These are phyloP conservation scores for Nymphalis urticae DNA, from an alignment of 2,888 invertebrate genomes.

Conservation along the genomic window DNA sequence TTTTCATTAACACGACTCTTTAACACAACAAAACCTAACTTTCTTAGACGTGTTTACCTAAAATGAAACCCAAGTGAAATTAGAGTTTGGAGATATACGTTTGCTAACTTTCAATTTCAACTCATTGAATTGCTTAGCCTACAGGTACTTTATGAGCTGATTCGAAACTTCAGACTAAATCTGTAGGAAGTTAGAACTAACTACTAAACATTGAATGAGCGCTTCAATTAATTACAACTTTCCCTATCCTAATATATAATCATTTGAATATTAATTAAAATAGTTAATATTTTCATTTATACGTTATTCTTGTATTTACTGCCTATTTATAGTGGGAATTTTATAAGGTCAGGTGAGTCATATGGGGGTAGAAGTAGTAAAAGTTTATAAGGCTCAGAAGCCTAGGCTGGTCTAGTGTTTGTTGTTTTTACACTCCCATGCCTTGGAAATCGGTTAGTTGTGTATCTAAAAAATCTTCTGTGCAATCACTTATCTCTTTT, in stretches of 20 bases:
- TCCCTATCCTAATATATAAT: not conserved
- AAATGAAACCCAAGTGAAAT: not conserved
- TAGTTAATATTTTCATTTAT: not conserved
- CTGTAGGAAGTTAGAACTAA: slow-evolving; percentile 23
- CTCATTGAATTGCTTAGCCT: slow-evolving; percentile 9
- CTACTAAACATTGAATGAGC: slow-evolving; percentile 25
- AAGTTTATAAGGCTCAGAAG: too few species aligned
- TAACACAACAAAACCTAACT: too few species aligned
- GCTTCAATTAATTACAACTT: slow-evolving; percentile 22
- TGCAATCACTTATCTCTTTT: too few species aligned
- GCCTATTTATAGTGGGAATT: too few species aligned
- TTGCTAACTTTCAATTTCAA: slow-evolving; percentile 2
- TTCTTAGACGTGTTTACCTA: too few species aligned
- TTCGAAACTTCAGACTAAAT: slow-evolving; percentile 18
- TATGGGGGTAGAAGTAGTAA: too few species aligned
- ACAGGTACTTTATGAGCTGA: slow-evolving; percentile 20
- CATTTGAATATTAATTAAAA: not conserved
- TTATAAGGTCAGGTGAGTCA: too few species aligned
- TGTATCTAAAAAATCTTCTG: too few species aligned
- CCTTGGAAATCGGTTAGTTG: too few species aligned
- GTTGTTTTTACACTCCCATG: too few species aligned
- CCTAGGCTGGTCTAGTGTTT: too few species aligned
- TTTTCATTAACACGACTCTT: not conserved
- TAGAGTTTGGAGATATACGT: not conserved
- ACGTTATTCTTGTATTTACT: too few species aligned